Evolutionary conservation across 2,888 invertebrate genomes (phyloP), one percentile per base, ranked within the genome.

Genomic region (Azorinus chamasolen): DNA sequence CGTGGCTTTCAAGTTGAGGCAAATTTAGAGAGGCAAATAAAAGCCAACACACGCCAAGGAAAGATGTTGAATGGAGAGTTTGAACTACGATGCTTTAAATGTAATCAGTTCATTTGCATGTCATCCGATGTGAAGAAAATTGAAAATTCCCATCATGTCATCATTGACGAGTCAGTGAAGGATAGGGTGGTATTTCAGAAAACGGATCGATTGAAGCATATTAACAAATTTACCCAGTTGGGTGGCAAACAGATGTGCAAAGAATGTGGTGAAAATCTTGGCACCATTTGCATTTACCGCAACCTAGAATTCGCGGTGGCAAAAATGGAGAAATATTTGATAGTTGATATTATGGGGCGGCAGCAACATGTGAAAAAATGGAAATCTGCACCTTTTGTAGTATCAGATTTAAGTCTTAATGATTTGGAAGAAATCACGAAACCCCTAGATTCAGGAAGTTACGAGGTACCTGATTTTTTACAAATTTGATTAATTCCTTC

Each of bases 41-140:
- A 85, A 39, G 59, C 70, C 2, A 55, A 57, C 16, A 57, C 62
- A 3, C 70, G 75, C 1, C 66, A 64, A 25, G 32, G 69, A n/a
- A 22, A 53, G 3, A 55, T 82, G 6, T 59, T 64, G 0, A 62
- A 72, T 10, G 87, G 84, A 12, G 84, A 87, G 25, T 91, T 84
- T 73, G 82, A 81, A 20, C 68, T 91, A 24, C 78, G 85, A 14
- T 91, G 91, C 66, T 54, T 76, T n/a, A 88, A 87, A 46, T 91
- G 91, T 57, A 83, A 85, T 48, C 55, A 65, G 2, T 88, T 87
- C 43, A 86, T 87, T 10, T 88, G 89, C 53, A 82, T 85, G 69
- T 88, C 90, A 0, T 62, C 64, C 6, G 88, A 90, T 58, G 73
- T 91, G 20, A 83, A 87, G 25, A 87, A 79, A 41, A 77, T 91